Evolutionary conservation across 2,797 vertebrate species (phyloP).

Genomic region (Amniataba percoides): DNA sequence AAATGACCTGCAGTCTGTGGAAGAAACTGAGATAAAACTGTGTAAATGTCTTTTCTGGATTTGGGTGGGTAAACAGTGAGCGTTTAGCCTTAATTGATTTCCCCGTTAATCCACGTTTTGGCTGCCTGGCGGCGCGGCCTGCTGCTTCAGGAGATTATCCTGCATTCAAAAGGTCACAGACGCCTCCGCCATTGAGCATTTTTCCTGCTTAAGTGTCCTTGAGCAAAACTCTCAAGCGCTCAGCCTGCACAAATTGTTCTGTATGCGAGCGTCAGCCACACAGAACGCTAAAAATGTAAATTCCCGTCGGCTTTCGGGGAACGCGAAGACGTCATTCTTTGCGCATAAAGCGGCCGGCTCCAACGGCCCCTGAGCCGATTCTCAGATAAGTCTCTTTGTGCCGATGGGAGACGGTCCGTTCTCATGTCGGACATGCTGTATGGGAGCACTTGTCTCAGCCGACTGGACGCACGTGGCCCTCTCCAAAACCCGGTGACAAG

Average conservation of each 20-base stretch:
- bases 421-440: constrained; percentile 56
- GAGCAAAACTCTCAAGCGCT: constrained; percentile 11
- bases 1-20: neutral
- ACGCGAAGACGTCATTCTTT: constrained; percentile 31
- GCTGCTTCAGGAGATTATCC: constrained; percentile 33
- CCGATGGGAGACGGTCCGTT: constrained; percentile 41
- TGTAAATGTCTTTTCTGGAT: neutral
- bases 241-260: constrained; percentile 25
- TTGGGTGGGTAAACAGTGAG: neutral
- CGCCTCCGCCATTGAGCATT: constrained; percentile 19
- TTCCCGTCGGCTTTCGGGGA: constrained; percentile 17
- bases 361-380: constrained; percentile 35
- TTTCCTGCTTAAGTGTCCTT: constrained; percentile 59
- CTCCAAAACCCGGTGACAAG: constrained; percentile 70
- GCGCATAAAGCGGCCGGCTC: constrained; percentile 9
- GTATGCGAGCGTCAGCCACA: constrained; percentile 22
- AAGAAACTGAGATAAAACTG: too few species aligned
- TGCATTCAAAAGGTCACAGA: constrained; percentile 34
- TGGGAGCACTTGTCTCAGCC: constrained; percentile 66
- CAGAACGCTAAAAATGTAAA: constrained; percentile 41
- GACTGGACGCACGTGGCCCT: constrained; percentile 72
- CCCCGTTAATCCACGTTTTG: constrained; percentile 2
- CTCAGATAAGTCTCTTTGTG: constrained; percentile 59
- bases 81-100: neutral
- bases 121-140: neutral